Evolutionary conservation across 2,888 invertebrate genomes (phyloP).

Genomic region (Drosophila emarginata): DNA sequence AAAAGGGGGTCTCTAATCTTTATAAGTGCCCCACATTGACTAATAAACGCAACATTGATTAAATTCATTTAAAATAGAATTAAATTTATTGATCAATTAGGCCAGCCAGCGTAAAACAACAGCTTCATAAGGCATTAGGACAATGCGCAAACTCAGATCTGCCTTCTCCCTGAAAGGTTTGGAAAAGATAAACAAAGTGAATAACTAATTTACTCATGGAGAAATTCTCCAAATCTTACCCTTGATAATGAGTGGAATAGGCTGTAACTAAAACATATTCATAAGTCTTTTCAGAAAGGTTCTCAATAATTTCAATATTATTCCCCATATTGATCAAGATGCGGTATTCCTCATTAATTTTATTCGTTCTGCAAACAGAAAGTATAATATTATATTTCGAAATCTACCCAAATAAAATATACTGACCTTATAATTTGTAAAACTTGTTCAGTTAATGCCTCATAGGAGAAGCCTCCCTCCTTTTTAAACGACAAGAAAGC

Average conservation of each 20-base stretch:
- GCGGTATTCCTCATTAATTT: slow-evolving; percentile 70
- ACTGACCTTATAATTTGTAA: slow-evolving; percentile 76
- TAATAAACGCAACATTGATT: slow-evolving; percentile 29
- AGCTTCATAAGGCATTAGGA: slow-evolving; percentile 76
- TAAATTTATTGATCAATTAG: slow-evolving; percentile 13
- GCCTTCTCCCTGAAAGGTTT: slow-evolving; percentile 58
- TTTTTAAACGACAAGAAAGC: slow-evolving; percentile 78
- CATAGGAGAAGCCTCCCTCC: slow-evolving; percentile 67
- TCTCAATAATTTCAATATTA: slow-evolving; percentile 57
- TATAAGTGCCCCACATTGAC: background rate
- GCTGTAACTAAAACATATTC: slow-evolving; percentile 71
- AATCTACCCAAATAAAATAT: too few relatives aligned
- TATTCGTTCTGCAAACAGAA: slow-evolving; percentile 53
- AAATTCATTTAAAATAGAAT: slow-evolving; percentile 8
- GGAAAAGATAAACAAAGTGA: background rate
- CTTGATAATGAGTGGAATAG: slow-evolving; percentile 63
- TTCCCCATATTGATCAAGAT: slow-evolving; percentile 77
- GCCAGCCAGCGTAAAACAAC: slow-evolving; percentile 69
- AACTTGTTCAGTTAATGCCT: slow-evolving; percentile 73
- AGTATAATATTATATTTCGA: background rate
- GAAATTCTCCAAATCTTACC: slow-evolving; percentile 51
- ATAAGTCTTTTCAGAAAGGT: slow-evolving; percentile 58
- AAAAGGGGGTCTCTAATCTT: slow-evolving; percentile 14
- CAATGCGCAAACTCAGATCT: slow-evolving; percentile 52
- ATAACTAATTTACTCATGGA: background rate